Base-by-base conservation (phyloP, 2,797 vertebrate genomes). In the Pelobates cultripes region DNA sequence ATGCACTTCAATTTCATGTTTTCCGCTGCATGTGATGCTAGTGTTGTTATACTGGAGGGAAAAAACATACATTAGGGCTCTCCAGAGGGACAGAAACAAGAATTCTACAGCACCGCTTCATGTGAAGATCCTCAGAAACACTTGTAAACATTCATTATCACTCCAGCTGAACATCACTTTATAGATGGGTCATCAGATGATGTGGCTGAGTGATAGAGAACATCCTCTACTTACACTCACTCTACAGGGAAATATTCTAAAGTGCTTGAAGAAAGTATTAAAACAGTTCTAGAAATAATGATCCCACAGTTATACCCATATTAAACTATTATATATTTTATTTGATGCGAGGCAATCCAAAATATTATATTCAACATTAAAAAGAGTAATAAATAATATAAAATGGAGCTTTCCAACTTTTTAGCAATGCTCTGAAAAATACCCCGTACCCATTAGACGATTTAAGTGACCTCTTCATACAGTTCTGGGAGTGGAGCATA, bases 81-180 rank as follows among this genome's bases (percentile, higher is more conserved):
- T n/a, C 82, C 70, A 28, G 80, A 84, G 69, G 71, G 70, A 1
- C 0, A 64, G 57, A 78, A 84, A 81, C 73, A 78, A 75, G 73
- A 84, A 81, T 83, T 40, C 78, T 67, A 13, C 67, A 60, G 53
- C 4, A 4, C 42, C 55, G 61, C 10, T 72, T 80, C 73, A 77
- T n/a, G 69, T 76, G 81, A 51, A 81, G 80, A 72, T 80, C 80
- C 28, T 80, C 79, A 64, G 79, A 82, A 83, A 77, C 61, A 42
- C 78, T 45, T 79, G 60, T 72, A 83, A 86, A 83, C 43, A 41
- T 67, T 60, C 75, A 70, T 75, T 79, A 75, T 85, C 83, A 83
- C 85, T 84, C 51, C 78, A 60, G 12, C 1, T 41, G 7, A 61
- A 0, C 70, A 47, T 42, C 28, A 63, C 7, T 80, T 83, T 74